Evolutionary conservation across 2,888 invertebrate genomes (phyloP), one percentile per base, ranked within the genome.

Genomic region (Tolmerus cingulatus): DNA sequence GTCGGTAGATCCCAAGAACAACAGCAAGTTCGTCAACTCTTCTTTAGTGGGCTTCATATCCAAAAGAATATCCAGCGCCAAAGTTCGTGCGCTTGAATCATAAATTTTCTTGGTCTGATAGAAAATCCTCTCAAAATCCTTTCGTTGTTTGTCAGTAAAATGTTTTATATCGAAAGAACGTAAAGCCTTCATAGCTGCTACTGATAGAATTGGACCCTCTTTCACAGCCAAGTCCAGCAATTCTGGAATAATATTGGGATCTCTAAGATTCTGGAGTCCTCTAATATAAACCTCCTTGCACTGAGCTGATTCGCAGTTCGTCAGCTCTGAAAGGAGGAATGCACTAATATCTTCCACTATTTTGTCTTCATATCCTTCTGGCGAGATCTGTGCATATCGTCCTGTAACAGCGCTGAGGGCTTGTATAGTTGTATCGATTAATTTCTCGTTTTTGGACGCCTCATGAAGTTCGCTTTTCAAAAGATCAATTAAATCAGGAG

Each of bases 1-100:
- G 90, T 95, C 95, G 34, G 92, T 92, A 0, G 93, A 92, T 1
- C 91, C 91, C 37, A 95, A 91, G 88, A 93, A 94, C 7, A 93
- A 90, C 0, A 95, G 89, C 9, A 96, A 90, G 12, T 94, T 91
- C 43, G 91, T 91, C 46, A 97, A 89, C 37, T 94, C 93, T 12
- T 93, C 92, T 23, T 93, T 93, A 9, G 92, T 93, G 0, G 95
- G 95, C 40, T 94, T 91, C 85, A 94, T 93, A 86, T 94, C 93
- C 4, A 97, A 92, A 16, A 97, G 91, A 9, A 96, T 93, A 90
- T 96, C 96, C n/a, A 95, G 91, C 0, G 97, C 96, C 85, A 96
- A 90, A 0, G 95, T 95, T 90, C 97, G 93, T 0, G 95, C 94
- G 88, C 96, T 96, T 43, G 95, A 95, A 90, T 96, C 96, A 90